Percentiles rank a stretch among this genome's conserved stretches.
These are phyloP conservation scores for Agriopis marginaria DNA, from an alignment of 2,888 invertebrate species.

Conservation along the genomic window DNA sequence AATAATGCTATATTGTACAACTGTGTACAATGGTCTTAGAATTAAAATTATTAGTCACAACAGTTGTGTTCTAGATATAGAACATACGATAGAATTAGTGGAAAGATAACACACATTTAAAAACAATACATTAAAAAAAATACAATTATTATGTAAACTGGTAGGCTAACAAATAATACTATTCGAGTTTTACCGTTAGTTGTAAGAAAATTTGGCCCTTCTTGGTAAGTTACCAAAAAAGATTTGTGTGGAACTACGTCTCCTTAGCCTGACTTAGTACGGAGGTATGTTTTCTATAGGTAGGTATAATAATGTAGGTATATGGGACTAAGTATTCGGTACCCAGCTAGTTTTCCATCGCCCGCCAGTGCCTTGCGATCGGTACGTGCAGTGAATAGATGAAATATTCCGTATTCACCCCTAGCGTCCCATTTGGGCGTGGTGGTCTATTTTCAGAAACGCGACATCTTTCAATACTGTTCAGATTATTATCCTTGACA, in stretches of 20 bases:
- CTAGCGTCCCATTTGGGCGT: constrained; percentile 13
- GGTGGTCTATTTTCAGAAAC: constrained; percentile 28
- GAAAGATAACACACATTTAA: too few relatives aligned
- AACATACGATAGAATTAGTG: too few relatives aligned
- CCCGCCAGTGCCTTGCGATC: constrained; percentile 15
- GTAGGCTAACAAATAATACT: too few relatives aligned
- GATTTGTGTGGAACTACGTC: not conserved
- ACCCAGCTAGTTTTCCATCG: constrained; percentile 9
- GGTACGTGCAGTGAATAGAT: constrained; percentile 24
- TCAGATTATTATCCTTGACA: constrained; percentile 35
- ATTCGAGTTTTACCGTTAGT: too few relatives aligned
- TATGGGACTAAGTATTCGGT: constrained; percentile 12
- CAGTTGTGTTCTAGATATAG: too few relatives aligned
- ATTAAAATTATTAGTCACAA: too few relatives aligned
- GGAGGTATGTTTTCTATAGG: not conserved
- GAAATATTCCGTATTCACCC: constrained; percentile 18
- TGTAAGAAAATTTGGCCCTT: too few relatives aligned
- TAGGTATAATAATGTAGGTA: not conserved
- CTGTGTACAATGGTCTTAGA: too few relatives aligned
- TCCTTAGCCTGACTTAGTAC: not conserved
- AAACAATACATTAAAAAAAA: too few relatives aligned
- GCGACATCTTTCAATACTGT: constrained; percentile 21
- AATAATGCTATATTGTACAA: too few relatives aligned
- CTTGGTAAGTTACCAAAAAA: too few relatives aligned
- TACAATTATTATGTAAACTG: too few relatives aligned